phyloP scores from a whole-genome alignment of 1,140 invertebrate species.

The Bicyclus anynana region DNA sequence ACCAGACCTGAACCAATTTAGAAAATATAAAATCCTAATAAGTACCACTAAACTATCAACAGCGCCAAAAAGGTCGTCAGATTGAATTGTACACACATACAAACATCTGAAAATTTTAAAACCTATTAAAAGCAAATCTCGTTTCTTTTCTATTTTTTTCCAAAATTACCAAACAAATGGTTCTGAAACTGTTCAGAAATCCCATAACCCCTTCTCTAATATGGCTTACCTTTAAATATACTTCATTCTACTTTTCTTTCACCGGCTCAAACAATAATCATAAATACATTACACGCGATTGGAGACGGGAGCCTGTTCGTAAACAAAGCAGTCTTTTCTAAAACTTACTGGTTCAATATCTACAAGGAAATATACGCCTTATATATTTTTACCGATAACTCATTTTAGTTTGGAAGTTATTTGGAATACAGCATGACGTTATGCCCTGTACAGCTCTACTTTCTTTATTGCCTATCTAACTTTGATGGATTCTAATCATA shows the following conservation, averaged over 20 bases:
- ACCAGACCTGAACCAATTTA: no score
- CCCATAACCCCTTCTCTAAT: conserved; percentile 32
- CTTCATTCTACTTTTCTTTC: conserved; percentile 37
- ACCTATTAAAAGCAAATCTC: no score
- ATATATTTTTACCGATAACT: background rate
- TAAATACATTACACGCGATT: conserved; percentile 74
- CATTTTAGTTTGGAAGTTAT: background rate
- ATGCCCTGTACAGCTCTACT: conserved; percentile 26
- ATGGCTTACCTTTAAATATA: conserved; percentile 27
- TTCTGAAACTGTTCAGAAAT: conserved; percentile 29
- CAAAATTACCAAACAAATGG: conserved; percentile 28
- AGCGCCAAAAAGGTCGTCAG: no score
- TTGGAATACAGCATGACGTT: no score
- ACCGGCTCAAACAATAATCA: conserved; percentile 62
- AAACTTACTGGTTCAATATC: background rate
- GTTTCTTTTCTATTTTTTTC: no score
- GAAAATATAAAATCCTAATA: no score
- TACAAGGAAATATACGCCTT: conserved; percentile 5
- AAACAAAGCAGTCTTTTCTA: conserved; percentile 54
- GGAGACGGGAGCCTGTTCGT: conserved; percentile 59
- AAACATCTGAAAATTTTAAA: no score
- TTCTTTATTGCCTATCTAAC: conserved; percentile 70
- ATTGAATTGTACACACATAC: no score
- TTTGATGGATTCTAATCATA: conserved; percentile 61
- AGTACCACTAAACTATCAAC: no score